Evolutionary conservation across 2,888 invertebrate genomes (phyloP).

Genomic region (Protodeltote pygarga): DNA sequence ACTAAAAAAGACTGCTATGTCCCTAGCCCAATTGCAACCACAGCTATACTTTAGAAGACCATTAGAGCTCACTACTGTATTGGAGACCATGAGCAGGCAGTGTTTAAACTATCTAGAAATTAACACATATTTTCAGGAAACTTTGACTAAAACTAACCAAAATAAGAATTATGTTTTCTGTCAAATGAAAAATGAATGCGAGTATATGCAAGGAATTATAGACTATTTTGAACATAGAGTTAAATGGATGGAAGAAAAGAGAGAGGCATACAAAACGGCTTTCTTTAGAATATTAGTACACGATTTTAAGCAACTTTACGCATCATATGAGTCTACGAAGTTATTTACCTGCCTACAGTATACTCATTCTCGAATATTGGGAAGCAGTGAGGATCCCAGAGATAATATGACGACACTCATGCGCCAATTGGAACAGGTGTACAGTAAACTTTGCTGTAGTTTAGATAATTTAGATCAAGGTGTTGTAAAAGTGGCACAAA

Average conservation of each 20-base stretch:
- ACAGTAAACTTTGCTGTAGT: conserved; percentile 36
- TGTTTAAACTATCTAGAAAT: conserved; percentile 57
- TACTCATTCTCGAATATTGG: conserved; percentile 46
- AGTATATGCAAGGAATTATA: conserved; percentile 39
- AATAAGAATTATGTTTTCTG: no score
- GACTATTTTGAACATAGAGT: conserved; percentile 29
- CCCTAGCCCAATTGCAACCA: conserved; percentile 13
- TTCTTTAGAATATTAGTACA: conserved; percentile 50
- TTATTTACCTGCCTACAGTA: conserved; percentile 57
- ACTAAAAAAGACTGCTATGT: conserved; percentile 22
- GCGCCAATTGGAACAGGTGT: conserved; percentile 48
- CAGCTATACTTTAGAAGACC: conserved; percentile 51
- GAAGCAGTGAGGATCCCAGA: conserved; percentile 50
- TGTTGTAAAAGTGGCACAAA: conserved; percentile 50
- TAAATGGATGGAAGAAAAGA: conserved; percentile 45
- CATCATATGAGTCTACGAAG: conserved; percentile 52
- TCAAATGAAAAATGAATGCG: conserved; percentile 27
- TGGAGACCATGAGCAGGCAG: conserved; percentile 44
- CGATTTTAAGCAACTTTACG: conserved; percentile 48
- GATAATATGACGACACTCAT: conserved; percentile 47
- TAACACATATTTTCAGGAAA: conserved; percentile 33
- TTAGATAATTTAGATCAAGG: conserved; percentile 49
- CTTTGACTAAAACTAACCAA: no score
- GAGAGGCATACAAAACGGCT: conserved; percentile 36
- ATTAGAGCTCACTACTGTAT: conserved; percentile 41